Percentiles rank a stretch among this genome's conserved stretches.
phyloP scores from a whole-genome alignment of 2,888 invertebrate genomes.

The Aspidiotus destructor region DNA sequence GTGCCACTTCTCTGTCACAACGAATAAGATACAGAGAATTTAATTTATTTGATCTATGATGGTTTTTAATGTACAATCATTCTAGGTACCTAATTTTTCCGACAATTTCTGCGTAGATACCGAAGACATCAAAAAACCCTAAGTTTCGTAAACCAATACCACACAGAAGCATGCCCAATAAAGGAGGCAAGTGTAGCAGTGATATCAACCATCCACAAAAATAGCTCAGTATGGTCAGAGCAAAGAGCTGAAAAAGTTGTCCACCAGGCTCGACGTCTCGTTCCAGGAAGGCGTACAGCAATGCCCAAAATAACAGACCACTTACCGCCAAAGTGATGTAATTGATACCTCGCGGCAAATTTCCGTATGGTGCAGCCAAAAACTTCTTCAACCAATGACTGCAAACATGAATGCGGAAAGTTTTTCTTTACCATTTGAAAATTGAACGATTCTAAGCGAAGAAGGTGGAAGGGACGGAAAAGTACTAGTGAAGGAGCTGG shows the following conservation, averaged over 20 bases:
- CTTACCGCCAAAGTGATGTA: conserved; percentile 18
- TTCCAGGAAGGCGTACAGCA: conserved; percentile 37
- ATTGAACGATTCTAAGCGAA: no score
- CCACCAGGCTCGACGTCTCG: conserved; percentile 37
- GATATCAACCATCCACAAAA: conserved; percentile 37
- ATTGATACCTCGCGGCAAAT: not conserved
- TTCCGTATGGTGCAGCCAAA: conserved; percentile 3
- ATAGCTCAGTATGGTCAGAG: conserved; percentile 37
- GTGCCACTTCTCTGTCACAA: conserved; percentile 44
- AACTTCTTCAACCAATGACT: not conserved
- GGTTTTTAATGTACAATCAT: no score
- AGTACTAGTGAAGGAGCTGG: no score
- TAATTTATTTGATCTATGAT: not conserved
- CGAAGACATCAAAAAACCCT: conserved; percentile 42
- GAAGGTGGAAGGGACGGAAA: no score
- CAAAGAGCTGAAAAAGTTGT: conserved; percentile 37
- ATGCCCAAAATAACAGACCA: conserved; percentile 34
- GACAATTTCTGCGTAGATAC: conserved; percentile 31
- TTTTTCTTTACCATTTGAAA: no score
- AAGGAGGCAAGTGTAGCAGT: conserved; percentile 45
- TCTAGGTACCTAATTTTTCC: conserved; percentile 2
- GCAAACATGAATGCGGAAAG: no score
- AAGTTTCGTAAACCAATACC: conserved; percentile 49
- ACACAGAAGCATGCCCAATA: conserved; percentile 54
- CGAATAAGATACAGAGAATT: conserved; percentile 8